These are phyloP conservation scores for Drosophila ezoana DNA, from an alignment of 2,888 invertebrate species.

Conservation along the genomic window DNA sequence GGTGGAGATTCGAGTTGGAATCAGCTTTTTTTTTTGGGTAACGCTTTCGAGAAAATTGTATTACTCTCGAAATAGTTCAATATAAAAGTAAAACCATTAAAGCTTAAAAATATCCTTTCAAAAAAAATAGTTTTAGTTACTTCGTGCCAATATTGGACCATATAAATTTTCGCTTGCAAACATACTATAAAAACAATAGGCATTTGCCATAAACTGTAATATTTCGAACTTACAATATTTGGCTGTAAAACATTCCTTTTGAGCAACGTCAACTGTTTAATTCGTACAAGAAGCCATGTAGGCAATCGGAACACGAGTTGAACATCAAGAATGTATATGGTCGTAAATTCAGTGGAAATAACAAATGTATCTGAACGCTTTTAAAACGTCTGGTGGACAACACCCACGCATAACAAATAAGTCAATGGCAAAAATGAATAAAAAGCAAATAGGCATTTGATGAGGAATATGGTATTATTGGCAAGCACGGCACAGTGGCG, in stretches of 20 bases:
- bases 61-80: too few species aligned
- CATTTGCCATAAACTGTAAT: too few species aligned
- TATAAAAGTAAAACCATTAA: too few species aligned
- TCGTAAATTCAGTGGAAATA: constrained; percentile 59
- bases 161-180: too few species aligned
- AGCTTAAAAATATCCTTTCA: too few species aligned
- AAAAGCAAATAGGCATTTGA: constrained; percentile 12
- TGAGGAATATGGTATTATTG: constrained; percentile 28
- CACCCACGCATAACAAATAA: constrained; percentile 48
- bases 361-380: constrained; percentile 60
- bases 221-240: not conserved
- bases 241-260: constrained; percentile 6
- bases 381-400: constrained; percentile 59
- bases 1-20: not conserved
- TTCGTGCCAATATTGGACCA: too few species aligned
- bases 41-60: not conserved
- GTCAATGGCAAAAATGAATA: constrained; percentile 16
- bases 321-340: constrained; percentile 26
- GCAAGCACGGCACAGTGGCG: constrained; percentile 27
- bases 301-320: constrained; percentile 31
- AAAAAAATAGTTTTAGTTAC: too few species aligned
- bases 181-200: too few species aligned
- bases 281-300: constrained; percentile 19
- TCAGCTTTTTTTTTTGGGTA: not conserved
- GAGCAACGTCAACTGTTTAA: constrained; percentile 8